Evolutionary conservation across 2,888 invertebrate species (phyloP), one percentile per base, ranked within the genome.

Genomic region (Caenorhabditis angaria): DNA sequence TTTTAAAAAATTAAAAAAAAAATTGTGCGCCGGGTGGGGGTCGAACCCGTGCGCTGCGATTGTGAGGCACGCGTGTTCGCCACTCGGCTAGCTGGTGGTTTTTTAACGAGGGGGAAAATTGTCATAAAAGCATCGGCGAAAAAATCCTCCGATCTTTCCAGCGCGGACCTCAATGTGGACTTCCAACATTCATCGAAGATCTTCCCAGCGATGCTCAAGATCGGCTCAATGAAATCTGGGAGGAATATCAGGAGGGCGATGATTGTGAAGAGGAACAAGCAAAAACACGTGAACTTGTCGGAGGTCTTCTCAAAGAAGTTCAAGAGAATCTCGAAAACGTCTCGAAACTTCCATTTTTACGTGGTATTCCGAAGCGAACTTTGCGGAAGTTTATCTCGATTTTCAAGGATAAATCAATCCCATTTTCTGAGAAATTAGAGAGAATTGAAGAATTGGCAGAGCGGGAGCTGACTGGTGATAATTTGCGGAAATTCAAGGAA

Each of bases 401-500:
- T 56, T 71, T 68, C 61, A 76, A 76, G 57, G 77, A 81, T 55
- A 65, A 66, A 28, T 60, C 70, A 20, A 77, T 81, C 55, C 47
- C 59, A 47, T 61, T 61, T 25, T 71, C 68, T 25, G 71, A 81
- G 56, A 81, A 78, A 65, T 67, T 58, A 27, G 60, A 74, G 61
- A 71, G 71, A 70, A 58, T 81, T 61, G 69, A 80, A 53, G 79
- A 78, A 24, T 69, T 82, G 57, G 82, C 82, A 10, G 55, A 79
- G 62, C 72, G 81, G 66, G 55, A 67, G 20, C 66, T 81, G 35
- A 77, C 70, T 28, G 81, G 81, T 28, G 76, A 79, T 25, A 74
- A 72, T 47, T 72, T 81, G 60, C 70, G 77, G 66, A 72, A 81
- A 59, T 81, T 78, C 77, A 74, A 72, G 61, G 77, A 79, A 62